These are phyloP conservation scores for Nemotelus nigrinus DNA, from an alignment of 2,888 invertebrate species.

Conservation along the genomic window DNA sequence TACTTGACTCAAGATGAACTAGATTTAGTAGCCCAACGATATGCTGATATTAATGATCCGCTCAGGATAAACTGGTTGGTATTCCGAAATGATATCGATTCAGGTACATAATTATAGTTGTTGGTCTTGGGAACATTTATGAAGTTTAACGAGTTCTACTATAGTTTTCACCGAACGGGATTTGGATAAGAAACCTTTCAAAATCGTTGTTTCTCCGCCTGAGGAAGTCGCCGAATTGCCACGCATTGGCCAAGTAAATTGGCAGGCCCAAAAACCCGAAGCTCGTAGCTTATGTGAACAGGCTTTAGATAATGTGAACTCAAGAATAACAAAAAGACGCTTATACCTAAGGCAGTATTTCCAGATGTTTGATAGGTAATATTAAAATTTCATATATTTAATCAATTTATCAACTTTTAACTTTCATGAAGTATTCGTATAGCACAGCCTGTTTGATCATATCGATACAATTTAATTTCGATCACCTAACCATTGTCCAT, in stretches of 20 bases:
- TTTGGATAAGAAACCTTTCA: constrained; percentile 75
- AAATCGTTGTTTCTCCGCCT: constrained; percentile 69
- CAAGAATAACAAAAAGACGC: constrained; percentile 70
- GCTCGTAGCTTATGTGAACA: constrained; percentile 70
- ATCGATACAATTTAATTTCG: no score
- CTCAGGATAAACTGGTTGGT: constrained; percentile 78
- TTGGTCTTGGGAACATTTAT: neutral
- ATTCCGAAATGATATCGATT: constrained; percentile 82
- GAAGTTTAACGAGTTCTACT: neutral
- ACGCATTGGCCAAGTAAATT: constrained; percentile 66
- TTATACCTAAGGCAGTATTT: constrained; percentile 76
- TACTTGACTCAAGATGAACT: constrained; percentile 73
- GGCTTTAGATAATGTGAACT: constrained; percentile 71
- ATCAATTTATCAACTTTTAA: no score
- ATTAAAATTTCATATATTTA: no score
- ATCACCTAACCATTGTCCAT: no score
- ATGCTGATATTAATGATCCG: constrained; percentile 76
- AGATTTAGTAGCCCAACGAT: constrained; percentile 72
- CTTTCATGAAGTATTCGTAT: no score
- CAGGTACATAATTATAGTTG: constrained; percentile 65
- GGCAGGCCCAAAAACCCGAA: constrained; percentile 62
- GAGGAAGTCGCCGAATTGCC: constrained; percentile 66
- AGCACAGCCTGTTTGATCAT: no score
- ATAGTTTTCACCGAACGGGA: constrained; percentile 73
- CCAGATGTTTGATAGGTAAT: constrained; percentile 75